These are phyloP conservation scores for Eupithecia pulchellata DNA, from an alignment of 2,888 invertebrate genomes.

Conservation along the genomic window DNA sequence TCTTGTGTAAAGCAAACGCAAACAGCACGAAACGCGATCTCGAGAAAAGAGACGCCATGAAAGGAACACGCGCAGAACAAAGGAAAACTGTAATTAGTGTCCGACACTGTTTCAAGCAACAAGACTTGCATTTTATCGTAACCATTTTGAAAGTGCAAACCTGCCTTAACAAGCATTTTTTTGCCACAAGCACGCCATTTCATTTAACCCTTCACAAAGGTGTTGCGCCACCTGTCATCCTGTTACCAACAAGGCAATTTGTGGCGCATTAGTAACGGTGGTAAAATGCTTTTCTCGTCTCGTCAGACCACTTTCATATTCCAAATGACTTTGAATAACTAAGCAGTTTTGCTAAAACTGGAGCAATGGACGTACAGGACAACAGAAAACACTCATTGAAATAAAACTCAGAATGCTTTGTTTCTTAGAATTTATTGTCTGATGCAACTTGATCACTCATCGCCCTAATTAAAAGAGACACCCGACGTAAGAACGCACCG, in stretches of 20 bases:
- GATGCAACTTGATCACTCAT: background rate
- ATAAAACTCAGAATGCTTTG: background rate
- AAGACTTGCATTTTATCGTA: conserved; percentile 13
- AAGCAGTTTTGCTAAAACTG: conserved; percentile 13
- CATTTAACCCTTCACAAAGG: conserved; percentile 49
- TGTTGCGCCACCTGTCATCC: conserved; percentile 57
- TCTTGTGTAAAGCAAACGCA: background rate
- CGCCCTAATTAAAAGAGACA: conserved; percentile 2
- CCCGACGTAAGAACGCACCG: background rate
- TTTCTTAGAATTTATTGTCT: conserved; percentile 5
- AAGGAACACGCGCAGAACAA: conserved; percentile 3
- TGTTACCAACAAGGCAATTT: conserved; percentile 47
- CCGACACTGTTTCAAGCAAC: conserved; percentile 10
- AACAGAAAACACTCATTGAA: conserved; percentile 2
- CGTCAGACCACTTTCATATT: conserved; percentile 24
- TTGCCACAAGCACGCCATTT: conserved; percentile 33
- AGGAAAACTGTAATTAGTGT: conserved; percentile 15
- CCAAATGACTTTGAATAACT: conserved; percentile 17
- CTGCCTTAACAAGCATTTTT: conserved; percentile 27
- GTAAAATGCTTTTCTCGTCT: conserved; percentile 34
- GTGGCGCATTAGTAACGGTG: conserved; percentile 41
- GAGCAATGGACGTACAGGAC: background rate
- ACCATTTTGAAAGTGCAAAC: conserved; percentile 30
- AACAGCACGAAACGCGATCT: background rate
- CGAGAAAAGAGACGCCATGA: background rate